Evolutionary conservation across 1,140 invertebrate species (phyloP), one percentile per base, ranked within the genome.

Genomic region (Daktulosphaira vitifoliae): DNA sequence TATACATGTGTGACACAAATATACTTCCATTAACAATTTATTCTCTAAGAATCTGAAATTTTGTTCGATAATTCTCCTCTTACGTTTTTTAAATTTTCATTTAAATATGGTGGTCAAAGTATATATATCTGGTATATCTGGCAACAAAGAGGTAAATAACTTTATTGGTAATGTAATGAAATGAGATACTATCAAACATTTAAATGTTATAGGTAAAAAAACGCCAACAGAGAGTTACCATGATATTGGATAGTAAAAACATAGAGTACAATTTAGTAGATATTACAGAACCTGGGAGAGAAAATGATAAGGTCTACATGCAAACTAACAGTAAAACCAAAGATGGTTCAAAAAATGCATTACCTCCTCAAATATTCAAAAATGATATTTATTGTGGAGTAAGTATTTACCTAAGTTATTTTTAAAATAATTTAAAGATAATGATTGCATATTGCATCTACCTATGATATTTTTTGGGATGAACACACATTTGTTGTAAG

Each of bases 311-410:
- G 76, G 89, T 92, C 70, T 90, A 90, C 72, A 96, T 98, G 91
- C 87, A 93, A 75, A 82, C 83, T 69, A 89, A 92, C 74, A 84
- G 88, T 65, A 91, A 85, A 69, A 81, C 85, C 52, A 86, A 84
- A 73, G 83, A 84, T 68, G 56, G 42, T 13, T 74, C 76, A 23
- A 84, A 84, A 72, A 80, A 83, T 68, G 84, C 90, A 23, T 76
- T 95, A 69, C 92, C 92, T 52, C 94, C 94, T 59, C 94, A 97
- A 77, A 82, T 98, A 69, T 98, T 96, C 73, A 92, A 92, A 73
- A 91, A 91, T 67, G 85, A 88, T 29, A 83, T 88, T 67, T 96
- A 96, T 73, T 95, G 92, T 75, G 93, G 93, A 71, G 92, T 94
- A 81, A 81, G 81, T 76, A 50, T 68, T 33, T 33, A 33, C 11